A percentile compares a stretch with the other conserved stretches of the same genome.
These are phyloP conservation scores for Trichogramma dendrolimi DNA, from an alignment of 2,888 invertebrate genomes.

Conservation along the genomic window DNA sequence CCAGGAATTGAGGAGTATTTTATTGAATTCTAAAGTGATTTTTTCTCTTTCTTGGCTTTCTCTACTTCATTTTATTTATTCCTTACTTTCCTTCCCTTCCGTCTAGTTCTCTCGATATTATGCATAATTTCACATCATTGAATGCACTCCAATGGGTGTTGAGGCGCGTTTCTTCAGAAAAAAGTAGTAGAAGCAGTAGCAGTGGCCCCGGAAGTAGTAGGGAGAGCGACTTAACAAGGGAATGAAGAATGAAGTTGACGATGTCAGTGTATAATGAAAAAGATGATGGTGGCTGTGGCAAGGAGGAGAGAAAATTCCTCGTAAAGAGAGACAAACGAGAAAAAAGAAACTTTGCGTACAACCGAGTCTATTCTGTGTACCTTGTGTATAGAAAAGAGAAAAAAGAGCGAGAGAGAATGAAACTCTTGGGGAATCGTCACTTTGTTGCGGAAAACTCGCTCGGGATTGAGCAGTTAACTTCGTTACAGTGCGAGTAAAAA, in stretches of 20 bases:
- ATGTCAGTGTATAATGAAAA: not conserved
- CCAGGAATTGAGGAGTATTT: too few species aligned
- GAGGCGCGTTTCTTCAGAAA: conserved; percentile 7
- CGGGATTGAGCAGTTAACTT: conserved; percentile 36
- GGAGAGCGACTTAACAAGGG: conserved; percentile 7
- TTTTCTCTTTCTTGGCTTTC: not conserved
- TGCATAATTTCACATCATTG: conserved; percentile 30
- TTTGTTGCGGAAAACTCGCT: conserved; percentile 30
- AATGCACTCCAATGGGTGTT: conserved; percentile 15
- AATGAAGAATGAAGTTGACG: conserved; percentile 11
- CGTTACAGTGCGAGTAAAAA: conserved; percentile 30
- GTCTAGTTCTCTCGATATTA: conserved; percentile 24
- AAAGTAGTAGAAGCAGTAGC: not conserved
- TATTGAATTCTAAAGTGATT: too few species aligned
- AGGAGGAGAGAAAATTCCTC: not conserved
- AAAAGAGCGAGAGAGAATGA: not conserved
- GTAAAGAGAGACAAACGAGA: not conserved
- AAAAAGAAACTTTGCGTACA: conserved; percentile 3
- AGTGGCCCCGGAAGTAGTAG: not conserved
- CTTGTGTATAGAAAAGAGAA: too few species aligned
- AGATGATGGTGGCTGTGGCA: not conserved
- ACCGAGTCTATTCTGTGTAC: too few species aligned
- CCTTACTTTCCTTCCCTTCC: not conserved
- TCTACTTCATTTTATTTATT: conserved; percentile 1
- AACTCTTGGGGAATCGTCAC: conserved; percentile 35